These are phyloP conservation scores for Myiotriccus ornatus DNA, from an alignment of 2,797 vertebrate genomes.

Conservation along the genomic window DNA sequence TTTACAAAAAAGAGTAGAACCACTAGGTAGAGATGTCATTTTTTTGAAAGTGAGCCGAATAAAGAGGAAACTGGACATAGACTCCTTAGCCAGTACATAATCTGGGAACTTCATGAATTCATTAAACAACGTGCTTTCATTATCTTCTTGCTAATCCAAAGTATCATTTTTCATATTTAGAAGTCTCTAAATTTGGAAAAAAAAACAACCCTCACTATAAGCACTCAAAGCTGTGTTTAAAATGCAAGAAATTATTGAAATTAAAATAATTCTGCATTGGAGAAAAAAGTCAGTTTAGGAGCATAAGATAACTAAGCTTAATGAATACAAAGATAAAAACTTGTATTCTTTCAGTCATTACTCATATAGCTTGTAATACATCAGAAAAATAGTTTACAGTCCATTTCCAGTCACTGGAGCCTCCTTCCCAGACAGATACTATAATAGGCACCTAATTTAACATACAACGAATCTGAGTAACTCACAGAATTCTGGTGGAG, in stretches of 20 bases:
- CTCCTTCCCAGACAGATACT: neutral
- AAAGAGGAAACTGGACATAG: neutral
- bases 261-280: neutral
- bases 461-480: neutral
- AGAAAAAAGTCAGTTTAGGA: neutral
- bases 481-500: neutral
- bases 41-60: neutral
- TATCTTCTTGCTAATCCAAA: neutral
- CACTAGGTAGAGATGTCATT: neutral
- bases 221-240: neutral
- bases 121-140: neutral
- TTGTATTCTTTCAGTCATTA: neutral
- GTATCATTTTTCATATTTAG: neutral
- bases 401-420: neutral
- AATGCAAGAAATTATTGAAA: neutral
- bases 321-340: neutral
- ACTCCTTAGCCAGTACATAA: neutral
- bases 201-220: fast-evolving
- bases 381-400: neutral
- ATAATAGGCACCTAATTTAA: neutral
- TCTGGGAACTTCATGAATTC: neutral
- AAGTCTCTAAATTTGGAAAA: neutral
- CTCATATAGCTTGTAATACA: neutral
- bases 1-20: neutral
- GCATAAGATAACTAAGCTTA: neutral